Percentiles rank a stretch among this genome's conserved stretches.
phyloP scores from a whole-genome alignment of 2,888 invertebrate genomes.

The Melipona bicolor region DNA sequence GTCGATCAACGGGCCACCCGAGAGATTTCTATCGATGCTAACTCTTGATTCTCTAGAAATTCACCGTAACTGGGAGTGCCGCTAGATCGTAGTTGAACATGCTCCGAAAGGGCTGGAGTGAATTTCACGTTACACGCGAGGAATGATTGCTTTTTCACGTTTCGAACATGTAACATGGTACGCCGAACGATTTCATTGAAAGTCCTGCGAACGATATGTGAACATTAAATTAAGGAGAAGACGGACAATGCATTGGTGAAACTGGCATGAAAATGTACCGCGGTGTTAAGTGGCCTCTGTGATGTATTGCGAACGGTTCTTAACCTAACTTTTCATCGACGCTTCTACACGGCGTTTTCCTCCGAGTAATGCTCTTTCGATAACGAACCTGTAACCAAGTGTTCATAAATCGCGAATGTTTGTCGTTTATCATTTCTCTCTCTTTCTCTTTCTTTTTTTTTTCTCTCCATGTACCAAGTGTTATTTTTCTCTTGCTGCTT shows the following conservation, averaged over 20 bases:
- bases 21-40: constrained; percentile 31
- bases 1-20: constrained; percentile 14
- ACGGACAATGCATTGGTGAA: constrained; percentile 45
- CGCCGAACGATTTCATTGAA: constrained; percentile 39
- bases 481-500: constrained; percentile 17
- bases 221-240: constrained; percentile 16
- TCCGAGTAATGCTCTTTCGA: constrained; percentile 45
- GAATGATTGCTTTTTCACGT: constrained; percentile 35
- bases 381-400: constrained; percentile 31
- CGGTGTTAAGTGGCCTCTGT: constrained; percentile 55
- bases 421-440: constrained; percentile 3
- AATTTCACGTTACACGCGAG: constrained; percentile 39
- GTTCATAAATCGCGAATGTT: constrained; percentile 22
- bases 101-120: constrained; percentile 48
- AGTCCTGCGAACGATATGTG: constrained; percentile 34
- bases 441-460: background rate
- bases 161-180: constrained; percentile 31
- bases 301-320: constrained; percentile 59
- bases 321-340: constrained; percentile 67
- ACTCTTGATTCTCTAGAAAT: constrained; percentile 42
- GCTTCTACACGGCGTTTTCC: constrained; percentile 56
- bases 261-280: constrained; percentile 51
- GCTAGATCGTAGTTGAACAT: constrained; percentile 60
- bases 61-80: constrained; percentile 70
- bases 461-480: background rate